Conservation (phyloP, 1,140 invertebrate species). For the Batillaria attramentaria region DNA sequence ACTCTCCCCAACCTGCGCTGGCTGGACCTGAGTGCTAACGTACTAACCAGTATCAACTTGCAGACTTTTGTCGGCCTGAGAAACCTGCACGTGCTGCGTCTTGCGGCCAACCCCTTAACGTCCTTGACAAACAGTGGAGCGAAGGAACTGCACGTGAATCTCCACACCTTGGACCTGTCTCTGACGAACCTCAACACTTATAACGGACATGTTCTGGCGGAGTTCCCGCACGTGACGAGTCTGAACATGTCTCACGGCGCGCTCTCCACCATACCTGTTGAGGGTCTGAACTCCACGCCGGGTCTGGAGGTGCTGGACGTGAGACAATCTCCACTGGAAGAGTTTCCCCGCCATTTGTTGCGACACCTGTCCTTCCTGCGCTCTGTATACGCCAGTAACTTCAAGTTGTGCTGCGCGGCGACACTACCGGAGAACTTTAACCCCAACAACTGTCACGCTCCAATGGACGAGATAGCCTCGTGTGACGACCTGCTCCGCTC, state of each 20-base stretch:
- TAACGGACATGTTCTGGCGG: not conserved
- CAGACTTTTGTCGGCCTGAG: not conserved
- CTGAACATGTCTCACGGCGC: not conserved
- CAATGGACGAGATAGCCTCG: no score
- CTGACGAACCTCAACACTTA: not conserved
- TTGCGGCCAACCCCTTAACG: slow-evolving; percentile 29
- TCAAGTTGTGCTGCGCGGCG: no score
- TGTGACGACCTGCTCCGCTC: no score
- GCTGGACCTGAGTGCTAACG: slow-evolving; percentile 6
- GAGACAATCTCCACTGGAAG: not conserved
- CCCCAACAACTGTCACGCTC: no score
- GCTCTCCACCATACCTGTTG: not conserved
- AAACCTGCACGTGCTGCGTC: slow-evolving; percentile 22
- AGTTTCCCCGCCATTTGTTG: not conserved
- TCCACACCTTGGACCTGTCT: not conserved
- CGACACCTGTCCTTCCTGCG: not conserved
- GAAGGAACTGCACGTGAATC: not conserved
- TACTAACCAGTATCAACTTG: not conserved
- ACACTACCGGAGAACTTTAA: no score
- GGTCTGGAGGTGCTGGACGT: slow-evolving; percentile 1
- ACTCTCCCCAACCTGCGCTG: not conserved
- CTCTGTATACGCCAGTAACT: not conserved
- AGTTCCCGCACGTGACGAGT: not conserved
- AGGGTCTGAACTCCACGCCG: not conserved
- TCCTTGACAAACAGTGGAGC: no score